Conservation (phyloP, 2,113 vertebrate species). For the Garra rufa region DNA sequence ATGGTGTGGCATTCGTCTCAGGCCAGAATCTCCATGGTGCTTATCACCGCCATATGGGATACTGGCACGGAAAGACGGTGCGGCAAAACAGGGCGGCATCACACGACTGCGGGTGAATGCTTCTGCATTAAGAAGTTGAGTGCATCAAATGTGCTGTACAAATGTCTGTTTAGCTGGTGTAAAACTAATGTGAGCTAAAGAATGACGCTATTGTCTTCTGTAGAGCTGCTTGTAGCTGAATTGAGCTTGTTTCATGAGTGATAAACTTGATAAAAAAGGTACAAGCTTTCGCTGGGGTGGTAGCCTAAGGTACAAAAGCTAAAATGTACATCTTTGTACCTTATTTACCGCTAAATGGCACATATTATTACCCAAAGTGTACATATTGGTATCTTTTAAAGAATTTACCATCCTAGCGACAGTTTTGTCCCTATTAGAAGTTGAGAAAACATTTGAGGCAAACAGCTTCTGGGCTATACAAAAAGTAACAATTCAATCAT, state of each 20-base stretch:
- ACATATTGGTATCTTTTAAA: not conserved
- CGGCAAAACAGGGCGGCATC: conserved; percentile 47
- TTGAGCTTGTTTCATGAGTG: not conserved
- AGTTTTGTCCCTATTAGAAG: not conserved
- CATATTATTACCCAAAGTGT: not conserved
- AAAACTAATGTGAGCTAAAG: not conserved
- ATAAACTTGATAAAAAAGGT: not conserved
- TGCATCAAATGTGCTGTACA: not conserved
- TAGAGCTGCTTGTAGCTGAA: not conserved
- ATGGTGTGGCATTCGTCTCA: conserved; percentile 53
- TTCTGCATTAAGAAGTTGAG: conserved; percentile 56
- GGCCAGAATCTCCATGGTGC: conserved; percentile 62
- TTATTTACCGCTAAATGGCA: not conserved
- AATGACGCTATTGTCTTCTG: not conserved
- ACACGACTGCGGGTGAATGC: conserved; percentile 60
- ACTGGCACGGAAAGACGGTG: conserved; percentile 62
- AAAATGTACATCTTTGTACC: not conserved
- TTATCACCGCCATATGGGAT: conserved; percentile 70
- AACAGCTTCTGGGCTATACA: not conserved
- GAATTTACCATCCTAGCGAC: too few relatives aligned
- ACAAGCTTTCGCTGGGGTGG: not conserved
- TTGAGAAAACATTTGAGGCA: not conserved
- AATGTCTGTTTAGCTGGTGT: not conserved
- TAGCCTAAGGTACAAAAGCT: not conserved
- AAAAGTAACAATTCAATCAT: too few relatives aligned